phyloP scores from a whole-genome alignment of 2,113 vertebrate species.

The Lagopus leucura region DNA sequence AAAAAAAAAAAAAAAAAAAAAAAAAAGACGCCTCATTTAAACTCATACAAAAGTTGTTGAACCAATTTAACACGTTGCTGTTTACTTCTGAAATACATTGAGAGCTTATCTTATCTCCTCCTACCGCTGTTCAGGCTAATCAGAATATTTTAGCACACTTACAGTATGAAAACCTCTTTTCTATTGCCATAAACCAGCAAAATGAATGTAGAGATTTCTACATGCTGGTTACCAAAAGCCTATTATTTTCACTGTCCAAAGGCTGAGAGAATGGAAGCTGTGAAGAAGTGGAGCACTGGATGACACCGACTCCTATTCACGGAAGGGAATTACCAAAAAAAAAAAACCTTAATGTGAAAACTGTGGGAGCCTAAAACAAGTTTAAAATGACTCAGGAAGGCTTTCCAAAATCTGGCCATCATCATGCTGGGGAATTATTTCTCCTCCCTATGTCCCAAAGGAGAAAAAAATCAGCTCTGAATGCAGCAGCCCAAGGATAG shows the following conservation, averaged over 20 bases:
- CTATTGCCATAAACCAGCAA: not conserved
- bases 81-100: constrained; percentile 13
- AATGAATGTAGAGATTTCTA: not conserved
- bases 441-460: not conserved
- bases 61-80: constrained; percentile 40
- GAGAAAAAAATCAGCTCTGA: not conserved
- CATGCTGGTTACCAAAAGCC: not conserved
- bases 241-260: not conserved
- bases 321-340: not conserved
- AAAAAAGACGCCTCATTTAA: not conserved
- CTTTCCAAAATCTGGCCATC: not conserved
- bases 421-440: not conserved
- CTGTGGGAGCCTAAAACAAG: not conserved
- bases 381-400: not conserved
- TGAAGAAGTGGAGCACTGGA: not conserved
- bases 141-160: not conserved
- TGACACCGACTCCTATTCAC: not conserved
- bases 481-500: not conserved
- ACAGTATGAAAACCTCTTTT: not conserved
- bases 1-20: too few relatives aligned
- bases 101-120: constrained; percentile 40
- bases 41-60: constrained; percentile 34
- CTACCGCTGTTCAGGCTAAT: constrained; percentile 8
- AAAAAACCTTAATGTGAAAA: constrained; percentile 7
- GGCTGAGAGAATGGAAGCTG: not conserved